These are phyloP conservation scores for Magallana gigas DNA, from an alignment of 1,140 invertebrate genomes.

Conservation along the genomic window DNA sequence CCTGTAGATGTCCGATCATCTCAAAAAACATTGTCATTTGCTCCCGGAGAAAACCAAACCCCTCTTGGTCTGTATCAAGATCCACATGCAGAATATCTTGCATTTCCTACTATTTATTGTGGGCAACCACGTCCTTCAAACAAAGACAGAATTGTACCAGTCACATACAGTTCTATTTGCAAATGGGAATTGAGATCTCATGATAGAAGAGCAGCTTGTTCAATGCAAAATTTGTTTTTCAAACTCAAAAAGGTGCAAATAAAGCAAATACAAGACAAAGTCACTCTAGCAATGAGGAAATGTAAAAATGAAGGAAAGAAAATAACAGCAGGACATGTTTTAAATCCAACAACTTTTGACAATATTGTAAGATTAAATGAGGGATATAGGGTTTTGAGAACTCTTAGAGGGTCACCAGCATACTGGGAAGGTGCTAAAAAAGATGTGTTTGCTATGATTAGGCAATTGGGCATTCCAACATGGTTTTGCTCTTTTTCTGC, in stretches of 20 bases:
- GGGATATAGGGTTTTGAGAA: conserved; percentile 55
- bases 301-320: conserved; percentile 54
- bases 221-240: conserved; percentile 57
- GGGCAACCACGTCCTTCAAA: conserved; percentile 51
- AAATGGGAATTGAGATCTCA: conserved; percentile 58
- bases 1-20: conserved; percentile 2
- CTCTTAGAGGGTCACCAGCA: conserved; percentile 51
- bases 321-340: conserved; percentile 53
- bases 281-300: conserved; percentile 51
- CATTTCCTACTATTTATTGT: conserved; percentile 61
- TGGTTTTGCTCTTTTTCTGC: conserved; percentile 58
- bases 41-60: conserved; percentile 53
- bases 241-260: conserved; percentile 63
- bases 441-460: conserved; percentile 65
- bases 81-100: conserved; percentile 50
- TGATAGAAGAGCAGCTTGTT: conserved; percentile 55
- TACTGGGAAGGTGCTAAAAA: conserved; percentile 57
- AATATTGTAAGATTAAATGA: conserved; percentile 54
- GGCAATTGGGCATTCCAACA: conserved; percentile 58
- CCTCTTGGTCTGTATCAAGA: conserved; percentile 57
- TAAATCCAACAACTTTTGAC: neutral
- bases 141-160: conserved; percentile 39
- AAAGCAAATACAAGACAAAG: conserved; percentile 56
- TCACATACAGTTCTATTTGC: conserved; percentile 53
- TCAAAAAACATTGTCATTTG: conserved; percentile 47